Base-by-base conservation (phyloP, 2,797 vertebrate species). In the Sebastes dallii region DNA sequence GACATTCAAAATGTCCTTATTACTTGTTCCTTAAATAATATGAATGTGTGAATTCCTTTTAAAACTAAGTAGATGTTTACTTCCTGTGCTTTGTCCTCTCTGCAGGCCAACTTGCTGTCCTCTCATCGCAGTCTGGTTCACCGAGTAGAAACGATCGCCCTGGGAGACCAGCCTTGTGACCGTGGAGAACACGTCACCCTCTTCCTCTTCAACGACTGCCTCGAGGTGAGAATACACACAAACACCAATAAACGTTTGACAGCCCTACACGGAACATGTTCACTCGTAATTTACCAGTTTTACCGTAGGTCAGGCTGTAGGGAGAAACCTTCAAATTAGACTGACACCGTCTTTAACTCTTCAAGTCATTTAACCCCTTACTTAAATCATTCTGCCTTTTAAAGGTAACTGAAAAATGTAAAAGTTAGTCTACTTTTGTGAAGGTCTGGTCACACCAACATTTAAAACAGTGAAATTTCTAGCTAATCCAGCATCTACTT, bases 201-300 rank as follows among this genome's bases (percentile, higher is more conserved):
- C 34, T 99, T 99, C 78, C 97, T 99, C 80, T 99, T 99, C 95
- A 99, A 96, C 68, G 98, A 99, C 88, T 99, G 99, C 88, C 95
- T 99, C 2, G 99, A 99, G 98, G 98, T 99, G 52, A 89, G 75
- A 66, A 54, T 54, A 1, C 34, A 65, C 34, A 39, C 1, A 12
- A 42, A 55, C 11, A 8, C 46, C 5, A 22, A 4, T 6, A 16
- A 32, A 50, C 3, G 1, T 76, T 25, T 61, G 27, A 69, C 13
- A 12, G 36, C 34, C 29, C 60, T 8, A 55, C 36, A 66, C 22
- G 5, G 20, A 67, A 29, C 14, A 32, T 1, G 20, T 65, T 39
- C 12, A 59, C 14, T 66, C 30, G 0, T 52, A 10, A 36, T 56
- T 25, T 25, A 59, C 22, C 13, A 18, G 20, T 65, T 4, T 54